Conservation (phyloP, 1,140 invertebrate species). For the Leptinotarsa undecemlineata region DNA sequence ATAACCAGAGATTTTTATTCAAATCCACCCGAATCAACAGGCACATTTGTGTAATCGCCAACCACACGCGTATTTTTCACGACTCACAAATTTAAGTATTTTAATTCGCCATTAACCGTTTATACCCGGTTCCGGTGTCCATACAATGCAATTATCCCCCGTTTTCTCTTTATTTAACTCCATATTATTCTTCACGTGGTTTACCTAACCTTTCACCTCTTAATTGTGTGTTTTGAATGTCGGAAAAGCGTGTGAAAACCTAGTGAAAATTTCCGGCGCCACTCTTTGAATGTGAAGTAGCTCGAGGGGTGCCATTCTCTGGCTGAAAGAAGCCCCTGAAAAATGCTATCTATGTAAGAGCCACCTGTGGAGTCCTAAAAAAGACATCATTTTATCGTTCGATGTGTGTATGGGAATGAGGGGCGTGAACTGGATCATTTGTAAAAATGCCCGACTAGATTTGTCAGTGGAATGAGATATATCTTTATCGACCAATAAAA, state of each 20-base stretch:
- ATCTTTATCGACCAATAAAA: background rate
- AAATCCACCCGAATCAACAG: constrained; percentile 18
- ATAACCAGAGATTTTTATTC: background rate
- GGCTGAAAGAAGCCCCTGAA: constrained; percentile 16
- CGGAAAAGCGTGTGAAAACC: constrained; percentile 14
- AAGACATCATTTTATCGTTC: background rate
- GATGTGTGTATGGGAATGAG: constrained; percentile 8
- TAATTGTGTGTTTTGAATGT: constrained; percentile 25
- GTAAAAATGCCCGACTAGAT: constrained; percentile 12
- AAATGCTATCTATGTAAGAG: constrained; percentile 22
- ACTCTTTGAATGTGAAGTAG: constrained; percentile 4
- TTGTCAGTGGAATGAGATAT: background rate
- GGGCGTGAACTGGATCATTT: constrained; percentile 19
- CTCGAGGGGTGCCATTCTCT: background rate
- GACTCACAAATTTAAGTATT: constrained; percentile 23
- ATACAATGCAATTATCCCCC: constrained; percentile 27
- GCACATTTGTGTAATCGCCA: constrained; percentile 21
- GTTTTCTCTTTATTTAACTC: constrained; percentile 20
- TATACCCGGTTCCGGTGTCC: background rate
- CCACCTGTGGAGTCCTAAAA: constrained; percentile 19
- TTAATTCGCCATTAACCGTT: constrained; percentile 25
- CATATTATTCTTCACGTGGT: constrained; percentile 28
- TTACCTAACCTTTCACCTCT: constrained; percentile 25
- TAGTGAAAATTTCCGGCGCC: constrained; percentile 11
- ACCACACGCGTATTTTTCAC: constrained; percentile 22